phyloP scores from a whole-genome alignment of 2,113 vertebrate genomes.

The Calonectris borealis region DNA sequence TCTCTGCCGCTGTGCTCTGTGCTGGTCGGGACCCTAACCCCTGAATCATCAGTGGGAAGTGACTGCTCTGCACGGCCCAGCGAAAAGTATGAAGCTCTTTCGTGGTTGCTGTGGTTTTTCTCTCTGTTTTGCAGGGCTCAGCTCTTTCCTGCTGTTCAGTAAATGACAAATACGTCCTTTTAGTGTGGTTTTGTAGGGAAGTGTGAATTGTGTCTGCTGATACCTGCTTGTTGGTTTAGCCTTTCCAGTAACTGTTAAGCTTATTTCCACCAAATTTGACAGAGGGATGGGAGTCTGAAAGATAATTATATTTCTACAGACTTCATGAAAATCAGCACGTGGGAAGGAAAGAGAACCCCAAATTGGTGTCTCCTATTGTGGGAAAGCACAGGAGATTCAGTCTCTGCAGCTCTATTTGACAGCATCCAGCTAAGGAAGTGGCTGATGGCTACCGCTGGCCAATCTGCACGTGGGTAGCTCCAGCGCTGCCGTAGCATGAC shows the following conservation, averaged over 20 bases:
- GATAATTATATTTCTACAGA: not conserved
- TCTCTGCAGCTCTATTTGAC: not conserved
- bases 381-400: not conserved
- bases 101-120: slow-evolving; percentile 29
- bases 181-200: slow-evolving; percentile 14
- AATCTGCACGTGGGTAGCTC: not conserved
- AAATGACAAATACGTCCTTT: not conserved
- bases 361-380: not conserved
- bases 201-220: not conserved
- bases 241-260: slow-evolving; percentile 1
- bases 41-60: not conserved
- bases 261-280: not conserved
- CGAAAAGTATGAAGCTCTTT: not conserved
- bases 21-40: not conserved
- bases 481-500: not conserved
- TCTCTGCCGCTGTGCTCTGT: not conserved
- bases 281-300: not conserved
- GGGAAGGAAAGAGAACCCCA: not conserved
- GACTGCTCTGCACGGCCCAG: not conserved
- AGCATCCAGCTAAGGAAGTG: not conserved
- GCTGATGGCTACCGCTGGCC: not conserved
- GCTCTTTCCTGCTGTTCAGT: not conserved
- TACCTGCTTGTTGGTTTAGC: not conserved
- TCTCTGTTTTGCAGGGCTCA: slow-evolving; percentile 2
- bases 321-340: not conserved